phyloP scores from a whole-genome alignment of 1,140 invertebrate genomes.

The Gonatopus flavifemur region DNA sequence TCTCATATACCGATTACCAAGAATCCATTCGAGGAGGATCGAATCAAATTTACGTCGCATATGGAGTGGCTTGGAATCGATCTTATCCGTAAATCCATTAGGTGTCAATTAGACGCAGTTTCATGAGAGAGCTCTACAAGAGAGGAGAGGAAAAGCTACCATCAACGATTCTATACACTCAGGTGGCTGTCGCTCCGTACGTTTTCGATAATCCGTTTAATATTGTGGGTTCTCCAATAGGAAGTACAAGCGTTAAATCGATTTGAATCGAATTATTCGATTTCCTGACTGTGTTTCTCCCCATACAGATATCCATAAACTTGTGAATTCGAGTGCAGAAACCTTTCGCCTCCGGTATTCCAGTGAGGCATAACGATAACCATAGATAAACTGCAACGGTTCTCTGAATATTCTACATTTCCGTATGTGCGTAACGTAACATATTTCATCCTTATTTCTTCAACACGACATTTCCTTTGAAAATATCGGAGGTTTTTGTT shows the following conservation, averaged over 20 bases:
- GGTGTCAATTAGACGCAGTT: slow-evolving; percentile 29
- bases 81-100: slow-evolving; percentile 19
- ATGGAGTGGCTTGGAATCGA: slow-evolving; percentile 2
- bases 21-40: no score
- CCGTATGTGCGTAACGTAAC: no score
- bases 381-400: slow-evolving; percentile 18
- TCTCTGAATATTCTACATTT: no score
- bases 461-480: no score
- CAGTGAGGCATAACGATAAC: slow-evolving; percentile 31
- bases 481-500: no score
- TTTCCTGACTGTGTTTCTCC: slow-evolving; percentile 27
- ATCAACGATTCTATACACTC: no score
- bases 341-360: no score
- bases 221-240: slow-evolving; percentile 14
- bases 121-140: slow-evolving; percentile 15
- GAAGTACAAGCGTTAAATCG: slow-evolving; percentile 26
- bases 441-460: no score
- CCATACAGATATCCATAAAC: slow-evolving; percentile 11
- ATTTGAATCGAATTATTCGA: slow-evolving; percentile 35
- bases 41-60: slow-evolving; percentile 16
- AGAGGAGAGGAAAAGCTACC: no score
- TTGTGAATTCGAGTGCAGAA: slow-evolving; percentile 16
- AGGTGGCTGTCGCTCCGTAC: slow-evolving; percentile 14
- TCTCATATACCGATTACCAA: no score
- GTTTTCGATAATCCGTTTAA: slow-evolving; percentile 38